A percentile compares a stretch with the other conserved stretches of the same genome.
Evolutionary conservation across 2,113 vertebrate species (phyloP).

Genomic region (Microtus montanus): DNA sequence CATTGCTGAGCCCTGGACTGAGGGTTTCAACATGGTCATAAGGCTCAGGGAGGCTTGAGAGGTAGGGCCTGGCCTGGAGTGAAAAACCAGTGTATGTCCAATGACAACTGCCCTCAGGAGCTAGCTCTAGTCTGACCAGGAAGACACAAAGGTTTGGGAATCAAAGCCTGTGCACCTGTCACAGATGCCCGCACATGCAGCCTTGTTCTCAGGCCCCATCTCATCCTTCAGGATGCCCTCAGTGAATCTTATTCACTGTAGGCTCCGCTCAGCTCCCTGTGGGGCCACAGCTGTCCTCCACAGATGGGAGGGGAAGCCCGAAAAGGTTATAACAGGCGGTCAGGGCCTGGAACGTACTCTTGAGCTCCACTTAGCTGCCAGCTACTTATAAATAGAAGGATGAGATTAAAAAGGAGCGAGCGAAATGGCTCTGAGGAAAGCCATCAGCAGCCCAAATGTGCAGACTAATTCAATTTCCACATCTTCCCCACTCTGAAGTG

Average conservation of each 20-base stretch:
- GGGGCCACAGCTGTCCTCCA: neutral
- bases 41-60: neutral
- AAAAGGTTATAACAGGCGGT: neutral
- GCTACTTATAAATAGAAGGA: conserved; percentile 51
- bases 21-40: accelerated
- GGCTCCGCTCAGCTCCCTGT: accelerated
- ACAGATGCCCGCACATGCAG: accelerated
- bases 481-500: neutral
- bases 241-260: accelerated
- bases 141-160: too few species aligned
- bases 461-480: conserved; percentile 47
- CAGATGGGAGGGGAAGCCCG: neutral
- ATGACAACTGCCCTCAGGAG: accelerated
- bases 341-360: neutral
- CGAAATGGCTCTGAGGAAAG: neutral
- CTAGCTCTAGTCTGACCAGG: neutral
- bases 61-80: accelerated
- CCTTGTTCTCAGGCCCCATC: accelerated
- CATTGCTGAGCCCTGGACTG: too few species aligned
- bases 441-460: conserved; percentile 46
- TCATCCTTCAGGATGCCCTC: accelerated
- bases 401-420: conserved; percentile 46
- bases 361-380: conserved; percentile 40
- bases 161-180: accelerated
- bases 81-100: accelerated